These are phyloP conservation scores for Charaxes varanes DNA, from an alignment of 1,140 invertebrate genomes.

Conservation along the genomic window DNA sequence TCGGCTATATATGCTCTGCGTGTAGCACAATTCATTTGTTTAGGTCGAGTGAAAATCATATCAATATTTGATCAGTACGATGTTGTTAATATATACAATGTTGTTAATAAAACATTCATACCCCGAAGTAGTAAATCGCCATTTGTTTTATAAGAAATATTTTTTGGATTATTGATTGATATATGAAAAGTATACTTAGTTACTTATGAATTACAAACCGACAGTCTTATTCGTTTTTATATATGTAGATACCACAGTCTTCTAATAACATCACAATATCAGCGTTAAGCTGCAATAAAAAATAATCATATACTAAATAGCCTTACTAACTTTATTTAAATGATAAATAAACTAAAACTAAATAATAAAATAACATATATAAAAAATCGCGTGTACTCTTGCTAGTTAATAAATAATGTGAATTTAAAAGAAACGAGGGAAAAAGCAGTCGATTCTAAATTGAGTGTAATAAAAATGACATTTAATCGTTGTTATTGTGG, in stretches of 20 bases:
- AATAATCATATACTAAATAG: slow-evolving; percentile 58
- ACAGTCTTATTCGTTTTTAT: slow-evolving; percentile 11
- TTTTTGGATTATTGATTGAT: no score
- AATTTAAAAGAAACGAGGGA: slow-evolving; percentile 54
- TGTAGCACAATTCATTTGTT: no score
- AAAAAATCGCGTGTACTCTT: slow-evolving; percentile 48
- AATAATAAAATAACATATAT: slow-evolving; percentile 28
- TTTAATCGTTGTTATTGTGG: slow-evolving; percentile 31
- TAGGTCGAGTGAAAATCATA: no score
- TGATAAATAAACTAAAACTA: slow-evolving; percentile 47
- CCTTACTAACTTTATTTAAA: slow-evolving; percentile 68
- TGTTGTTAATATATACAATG: no score
- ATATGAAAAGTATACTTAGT: no score
- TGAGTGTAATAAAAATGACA: slow-evolving; percentile 69
- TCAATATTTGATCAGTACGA: no score
- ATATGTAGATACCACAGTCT: slow-evolving; percentile 9
- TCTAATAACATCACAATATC: slow-evolving; percentile 35
- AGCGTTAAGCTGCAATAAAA: slow-evolving; percentile 38
- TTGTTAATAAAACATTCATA: no score
- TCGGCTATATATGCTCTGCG: no score
- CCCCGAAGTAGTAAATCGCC: no score
- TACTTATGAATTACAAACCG: no score
- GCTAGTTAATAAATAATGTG: slow-evolving; percentile 59
- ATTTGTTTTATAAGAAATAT: no score
- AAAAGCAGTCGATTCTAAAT: slow-evolving; percentile 71